Evolutionary conservation across 2,888 invertebrate genomes (phyloP), one percentile per base, ranked within the genome.

Genomic region (Branchipolynoe longqiensis): DNA sequence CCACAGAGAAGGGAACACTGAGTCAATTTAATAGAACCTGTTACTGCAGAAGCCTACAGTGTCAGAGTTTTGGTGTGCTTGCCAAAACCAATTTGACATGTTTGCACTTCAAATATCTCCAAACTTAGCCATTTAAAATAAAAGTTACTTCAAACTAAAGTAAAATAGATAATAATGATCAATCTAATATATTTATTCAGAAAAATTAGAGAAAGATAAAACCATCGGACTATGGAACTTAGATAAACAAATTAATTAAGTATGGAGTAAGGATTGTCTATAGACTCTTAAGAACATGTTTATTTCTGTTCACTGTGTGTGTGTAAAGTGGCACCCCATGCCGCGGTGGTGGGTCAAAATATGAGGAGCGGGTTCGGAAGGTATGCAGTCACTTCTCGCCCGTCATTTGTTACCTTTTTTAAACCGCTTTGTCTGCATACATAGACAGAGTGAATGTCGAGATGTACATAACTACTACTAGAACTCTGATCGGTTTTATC

Each of bases 351-450:
- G 38, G 38, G 69, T 33, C 62, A 69, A 69, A 69, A 69, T 48
- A 48, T 38, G 69, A 69, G 38, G 69, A 69, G 25, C 69, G 33
- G 36, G 33, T 69, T 25, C 4, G 33, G 36, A 69, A 69, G 69
- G 69, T 69, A 69, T 69, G 69, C 69, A 69, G 69, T 38, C 33
- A 36, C 36, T 69, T 69, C 36, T 69, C 69, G 14, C 69, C 69
- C 36, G 69, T 69, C 69, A 33, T 14, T 14, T n/a, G 33, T 69
- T 69, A 38, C 33, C 36, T 1, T 36, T 33, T 69, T 38, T n/a
- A 69, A n/a, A n/a, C n/a, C n/a, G 69, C 69, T 69, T 69, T 69
- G 69, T 69, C 36, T 38, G 36, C 69, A 69, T 38, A 69, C 36
- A 18, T 69, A 69, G 69, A 33, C 69, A 18, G 36, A 69, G 69